Conservation (phyloP, 2,113 vertebrate species). For the Hippocampus guttulatus region DNA sequence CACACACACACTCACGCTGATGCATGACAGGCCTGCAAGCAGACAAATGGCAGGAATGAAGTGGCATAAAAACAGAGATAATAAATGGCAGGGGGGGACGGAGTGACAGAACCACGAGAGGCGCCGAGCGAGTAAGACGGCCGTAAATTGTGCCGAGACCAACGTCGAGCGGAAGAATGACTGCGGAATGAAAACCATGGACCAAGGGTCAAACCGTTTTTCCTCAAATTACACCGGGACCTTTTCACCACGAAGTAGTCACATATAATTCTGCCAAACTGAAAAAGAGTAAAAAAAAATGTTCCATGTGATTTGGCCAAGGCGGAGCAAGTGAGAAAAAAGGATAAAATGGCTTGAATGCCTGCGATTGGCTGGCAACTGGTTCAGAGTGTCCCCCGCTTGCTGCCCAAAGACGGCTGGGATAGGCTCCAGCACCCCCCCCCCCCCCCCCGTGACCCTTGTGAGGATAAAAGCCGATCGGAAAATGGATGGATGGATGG, state of each 20-base stretch:
- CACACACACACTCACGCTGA: conserved; percentile 16
- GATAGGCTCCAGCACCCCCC: too few species aligned
- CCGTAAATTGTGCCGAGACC: conserved; percentile 10
- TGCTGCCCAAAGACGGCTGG: too few species aligned
- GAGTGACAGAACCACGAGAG: conserved; percentile 14
- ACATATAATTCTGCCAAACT: too few species aligned
- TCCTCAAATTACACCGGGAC: not conserved
- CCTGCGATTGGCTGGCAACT: too few species aligned
- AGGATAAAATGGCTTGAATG: too few species aligned
- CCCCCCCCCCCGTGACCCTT: too few species aligned
- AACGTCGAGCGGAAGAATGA: conserved; percentile 1
- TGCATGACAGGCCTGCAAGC: conserved; percentile 16
- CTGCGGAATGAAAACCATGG: not conserved
- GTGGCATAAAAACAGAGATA: conserved; percentile 41
- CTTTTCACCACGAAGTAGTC: not conserved
- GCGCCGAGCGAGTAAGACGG: conserved; percentile 8
- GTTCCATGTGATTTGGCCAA: not conserved
- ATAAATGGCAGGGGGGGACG: conserved; percentile 15
- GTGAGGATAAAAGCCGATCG: too few species aligned
- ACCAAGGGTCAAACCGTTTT: not conserved
- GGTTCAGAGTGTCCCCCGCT: too few species aligned
- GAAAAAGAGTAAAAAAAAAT: not conserved
- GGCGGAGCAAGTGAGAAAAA: not conserved
- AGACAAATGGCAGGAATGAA: conserved; percentile 46
- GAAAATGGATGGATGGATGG: too few species aligned